Base-by-base conservation (phyloP, 1,140 invertebrate species). In the Cydia pomonella region DNA sequence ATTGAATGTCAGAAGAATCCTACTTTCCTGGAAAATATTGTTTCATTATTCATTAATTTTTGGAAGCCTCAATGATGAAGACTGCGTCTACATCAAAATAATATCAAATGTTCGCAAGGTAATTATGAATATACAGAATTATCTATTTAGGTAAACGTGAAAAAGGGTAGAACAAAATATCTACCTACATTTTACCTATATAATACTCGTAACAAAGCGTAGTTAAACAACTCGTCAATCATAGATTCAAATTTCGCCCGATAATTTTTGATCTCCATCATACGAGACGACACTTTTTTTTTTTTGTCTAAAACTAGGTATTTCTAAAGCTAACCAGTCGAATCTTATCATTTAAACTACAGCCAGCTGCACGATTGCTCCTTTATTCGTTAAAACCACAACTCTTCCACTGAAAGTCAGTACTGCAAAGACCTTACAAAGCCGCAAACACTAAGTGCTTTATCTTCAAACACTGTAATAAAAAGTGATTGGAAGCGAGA, bases 401-500 rank as follows among this genome's bases (percentile, higher is more conserved):
- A 38, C 10, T 66, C 63, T 16, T 66, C 1, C 29, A n/a, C 64
- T 38, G 27, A n/a, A 69, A 69, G 64, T 38, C 64, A 33, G 64
- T 21, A 33, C 64, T 29, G 64, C 64, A 69, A 69, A 69, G 64
- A 69, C 29, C 64, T 69, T 38, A 38, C 64, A 69, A 69, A 59
- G 21, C 64, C 64, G 29, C 64, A 38, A 69, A 41, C 64, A 69
- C 64, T 69, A 69, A 69, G 64, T 69, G 64, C 64, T 69, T 69
- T 38, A 33, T 69, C 64, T 69, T 69, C n/a, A 33, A 69, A 41
- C 29, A 33, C 64, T 69, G 53, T 59, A 33, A 69, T 69, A 69
- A 69, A 69, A 69, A 38, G 27, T 69, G 64, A 33, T 59, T 59
- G 53, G 53, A 59, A 59, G 53, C 53, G 53, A 23, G 53, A 59